Base-by-base conservation (phyloP, 2,113 vertebrate genomes). In the Carassius auratus region DNA sequence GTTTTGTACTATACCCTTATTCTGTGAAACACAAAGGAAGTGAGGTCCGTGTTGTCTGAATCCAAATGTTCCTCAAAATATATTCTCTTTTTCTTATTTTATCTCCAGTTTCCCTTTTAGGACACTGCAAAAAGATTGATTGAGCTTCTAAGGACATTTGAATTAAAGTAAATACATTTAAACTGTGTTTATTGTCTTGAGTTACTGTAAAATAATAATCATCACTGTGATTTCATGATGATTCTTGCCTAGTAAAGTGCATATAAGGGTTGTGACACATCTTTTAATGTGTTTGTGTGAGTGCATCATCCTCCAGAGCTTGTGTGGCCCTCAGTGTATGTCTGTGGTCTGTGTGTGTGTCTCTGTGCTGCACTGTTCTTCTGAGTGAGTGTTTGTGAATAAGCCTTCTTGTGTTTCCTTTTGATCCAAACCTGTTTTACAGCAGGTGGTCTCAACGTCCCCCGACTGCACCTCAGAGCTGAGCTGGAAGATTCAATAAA, bases 381-480 rank as follows among this genome's bases (percentile, higher is more conserved):
- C 33, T 42, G 19, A 19, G 12, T 13, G 0, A 75, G 30, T 84
- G 71, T 64, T 55, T 59, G 21, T 69, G 42, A 4, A 69, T 14
- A 15, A 21, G 26, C 57, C 45, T 52, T 45, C 74, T 9, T 55
- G 23, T 76, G 23, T 42, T 71, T 52, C 36, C 23, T 55, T 55
- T 76, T 48, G n/a, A 76, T 76, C 45, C 7, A 76, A 50, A 30
- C n/a, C 42, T 75, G 45, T 76, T 30, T 76, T 30, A 30, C 23
- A 76, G 74, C n/a, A 26, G 6, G 6, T 26, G 42, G 23, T 1
- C 8, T 52, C 19, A 42, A 4, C 57, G 10, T 62, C 61, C n/a
- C 61, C n/a, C n/a, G 26, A 4, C n/a, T 2, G 10, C 61, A 33
- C 64, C 30, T 59, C 57, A 9, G 17, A 59, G 19, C 7, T 19